Evolutionary conservation across 2,888 invertebrate species (phyloP).

Genomic region (Byasa hedistus): DNA sequence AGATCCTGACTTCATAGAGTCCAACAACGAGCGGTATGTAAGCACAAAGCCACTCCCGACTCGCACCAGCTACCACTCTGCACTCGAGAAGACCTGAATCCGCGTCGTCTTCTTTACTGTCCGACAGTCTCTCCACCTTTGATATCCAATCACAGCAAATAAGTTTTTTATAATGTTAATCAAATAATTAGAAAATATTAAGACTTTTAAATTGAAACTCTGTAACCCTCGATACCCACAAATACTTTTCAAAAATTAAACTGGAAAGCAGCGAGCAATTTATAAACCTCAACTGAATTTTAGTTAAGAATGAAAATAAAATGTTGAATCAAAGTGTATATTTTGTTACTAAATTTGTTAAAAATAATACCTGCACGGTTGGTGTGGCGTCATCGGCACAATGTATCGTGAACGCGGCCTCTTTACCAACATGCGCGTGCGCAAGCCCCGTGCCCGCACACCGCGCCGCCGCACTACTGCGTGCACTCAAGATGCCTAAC

Average conservation of each 20-base stretch:
- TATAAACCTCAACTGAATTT: no score
- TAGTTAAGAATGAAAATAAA: no score
- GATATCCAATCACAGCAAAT: not conserved
- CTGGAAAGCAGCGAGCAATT: no score
- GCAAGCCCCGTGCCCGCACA: constrained; percentile 85
- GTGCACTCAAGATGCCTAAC: constrained; percentile 65
- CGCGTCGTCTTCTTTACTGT: constrained; percentile 60
- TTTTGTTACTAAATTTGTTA: not conserved
- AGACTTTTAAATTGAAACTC: no score
- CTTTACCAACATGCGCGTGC: constrained; percentile 85
- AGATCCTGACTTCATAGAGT: constrained; percentile 92
- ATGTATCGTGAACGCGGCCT: constrained; percentile 85
- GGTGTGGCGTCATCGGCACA: constrained; percentile 79
- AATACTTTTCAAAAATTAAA: no score
- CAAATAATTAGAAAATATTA: no score
- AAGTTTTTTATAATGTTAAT: not conserved
- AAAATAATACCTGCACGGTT: constrained; percentile 80
- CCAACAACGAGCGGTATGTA: constrained; percentile 96
- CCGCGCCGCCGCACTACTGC: constrained; percentile 71
- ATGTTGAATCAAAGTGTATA: no score
- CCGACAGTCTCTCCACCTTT: constrained; percentile 70
- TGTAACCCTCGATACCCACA: no score
- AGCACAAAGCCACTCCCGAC: constrained; percentile 92
- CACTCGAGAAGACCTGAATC: constrained; percentile 79
- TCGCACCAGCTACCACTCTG: constrained; percentile 80